Percentiles rank a stretch among this genome's conserved stretches.
These are phyloP conservation scores for Bombus picipes DNA, from an alignment of 1,140 invertebrate species.

Conservation along the genomic window DNA sequence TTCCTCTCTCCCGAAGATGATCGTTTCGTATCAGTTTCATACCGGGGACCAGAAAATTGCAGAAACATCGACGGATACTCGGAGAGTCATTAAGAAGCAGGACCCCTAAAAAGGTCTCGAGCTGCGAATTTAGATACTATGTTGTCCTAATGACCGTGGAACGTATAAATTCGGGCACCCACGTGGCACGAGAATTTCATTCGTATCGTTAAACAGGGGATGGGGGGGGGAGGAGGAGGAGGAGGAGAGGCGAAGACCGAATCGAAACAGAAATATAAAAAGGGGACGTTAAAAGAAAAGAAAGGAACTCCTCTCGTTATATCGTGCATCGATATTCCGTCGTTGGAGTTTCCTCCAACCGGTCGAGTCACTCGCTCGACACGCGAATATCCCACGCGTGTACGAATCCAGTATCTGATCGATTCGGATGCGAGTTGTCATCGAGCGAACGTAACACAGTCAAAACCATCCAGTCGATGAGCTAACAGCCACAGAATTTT, in stretches of 20 bases:
- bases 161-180: conserved; percentile 32
- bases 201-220: conserved; percentile 28
- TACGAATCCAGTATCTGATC: conserved; percentile 36
- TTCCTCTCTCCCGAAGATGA: background rate
- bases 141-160: conserved; percentile 27
- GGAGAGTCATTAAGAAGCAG: background rate
- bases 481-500: background rate
- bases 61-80: background rate
- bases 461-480: conserved; percentile 1
- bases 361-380: conserved; percentile 30
- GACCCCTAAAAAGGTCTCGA: conserved; percentile 8
- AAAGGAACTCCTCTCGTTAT: background rate
- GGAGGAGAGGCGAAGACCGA: background rate
- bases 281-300: background rate
- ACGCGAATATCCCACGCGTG: conserved; percentile 27
- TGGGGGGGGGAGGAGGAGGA: too few species aligned
- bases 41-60: background rate
- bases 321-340: conserved; percentile 8
- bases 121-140: conserved; percentile 36
- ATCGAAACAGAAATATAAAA: background rate
- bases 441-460: conserved; percentile 9
- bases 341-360: conserved; percentile 33
- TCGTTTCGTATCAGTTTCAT: background rate
- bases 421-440: conserved; percentile 33
- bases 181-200: conserved; percentile 43